Evolutionary conservation across 2,888 invertebrate species (phyloP).

Genomic region (Ornithoptera priamus): DNA sequence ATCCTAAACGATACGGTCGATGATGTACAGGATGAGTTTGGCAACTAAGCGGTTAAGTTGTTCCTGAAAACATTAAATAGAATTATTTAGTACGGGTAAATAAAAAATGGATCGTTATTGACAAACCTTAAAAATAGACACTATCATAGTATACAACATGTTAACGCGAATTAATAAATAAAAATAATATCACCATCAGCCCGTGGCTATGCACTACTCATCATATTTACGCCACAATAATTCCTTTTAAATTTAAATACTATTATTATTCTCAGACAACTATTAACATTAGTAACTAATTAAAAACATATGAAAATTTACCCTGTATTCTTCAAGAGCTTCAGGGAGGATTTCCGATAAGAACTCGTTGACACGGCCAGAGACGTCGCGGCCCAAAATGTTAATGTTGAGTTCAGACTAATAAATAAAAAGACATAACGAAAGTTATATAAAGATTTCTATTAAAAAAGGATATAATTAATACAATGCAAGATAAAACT

Average conservation of each 20-base stretch:
- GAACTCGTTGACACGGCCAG: constrained; percentile 16
- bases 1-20: not conserved
- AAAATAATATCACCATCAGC: no score
- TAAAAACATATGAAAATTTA: not conserved
- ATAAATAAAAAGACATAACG: not conserved
- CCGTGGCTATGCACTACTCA: no score
- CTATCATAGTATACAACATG: no score
- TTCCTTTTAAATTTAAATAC: no score
- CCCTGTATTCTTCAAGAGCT: not conserved
- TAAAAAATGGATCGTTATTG: no score
- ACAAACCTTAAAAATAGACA: no score
- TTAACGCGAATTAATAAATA: no score
- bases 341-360: not conserved
- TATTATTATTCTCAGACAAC: no score
- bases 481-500: not conserved
- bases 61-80: not conserved
- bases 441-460: not conserved
- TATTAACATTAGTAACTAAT: not conserved
- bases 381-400: constrained; percentile 17
- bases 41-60: not conserved
- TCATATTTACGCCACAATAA: no score
- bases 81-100: no score
- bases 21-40: not conserved
- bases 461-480: not conserved
- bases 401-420: constrained; percentile 26